Percentiles rank a stretch among this genome's conserved stretches.
Conservation (phyloP, 2,113 vertebrate species). For the Heloderma charlesbogerti region DNA sequence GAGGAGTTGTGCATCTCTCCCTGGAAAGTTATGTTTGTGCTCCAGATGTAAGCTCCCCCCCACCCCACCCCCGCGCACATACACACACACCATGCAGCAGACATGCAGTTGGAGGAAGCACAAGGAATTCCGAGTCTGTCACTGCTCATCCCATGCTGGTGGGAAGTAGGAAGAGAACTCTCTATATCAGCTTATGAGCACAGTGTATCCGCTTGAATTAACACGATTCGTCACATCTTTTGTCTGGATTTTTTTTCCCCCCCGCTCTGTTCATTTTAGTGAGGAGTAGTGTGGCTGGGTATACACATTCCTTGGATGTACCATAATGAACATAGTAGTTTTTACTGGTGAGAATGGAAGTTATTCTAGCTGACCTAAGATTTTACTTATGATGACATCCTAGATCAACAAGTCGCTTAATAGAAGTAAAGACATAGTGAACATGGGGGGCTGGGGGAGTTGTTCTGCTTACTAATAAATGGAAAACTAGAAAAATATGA, state of each 20-base stretch:
- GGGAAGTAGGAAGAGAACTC: background rate
- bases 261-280: background rate
- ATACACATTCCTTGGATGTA: background rate
- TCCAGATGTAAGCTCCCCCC: background rate
- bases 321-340: background rate
- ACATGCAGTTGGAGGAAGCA: background rate
- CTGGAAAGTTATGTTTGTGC: background rate
- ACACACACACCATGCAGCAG: background rate
- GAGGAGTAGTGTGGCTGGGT: background rate
- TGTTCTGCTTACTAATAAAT: too few relatives aligned
- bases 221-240: background rate
- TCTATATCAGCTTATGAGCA: background rate
- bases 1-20: background rate
- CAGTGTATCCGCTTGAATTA: background rate
- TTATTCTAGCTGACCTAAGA: background rate
- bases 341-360: background rate
- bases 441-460: background rate
- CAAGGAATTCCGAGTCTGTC: background rate
- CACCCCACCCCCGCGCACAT: background rate
- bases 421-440: background rate
- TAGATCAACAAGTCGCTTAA: background rate
- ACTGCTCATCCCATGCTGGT: background rate
- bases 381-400: background rate
- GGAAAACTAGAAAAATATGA: background rate
- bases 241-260: too few relatives aligned